Conservation (phyloP, 2,797 vertebrate species). For the Gallirallus australis region DNA sequence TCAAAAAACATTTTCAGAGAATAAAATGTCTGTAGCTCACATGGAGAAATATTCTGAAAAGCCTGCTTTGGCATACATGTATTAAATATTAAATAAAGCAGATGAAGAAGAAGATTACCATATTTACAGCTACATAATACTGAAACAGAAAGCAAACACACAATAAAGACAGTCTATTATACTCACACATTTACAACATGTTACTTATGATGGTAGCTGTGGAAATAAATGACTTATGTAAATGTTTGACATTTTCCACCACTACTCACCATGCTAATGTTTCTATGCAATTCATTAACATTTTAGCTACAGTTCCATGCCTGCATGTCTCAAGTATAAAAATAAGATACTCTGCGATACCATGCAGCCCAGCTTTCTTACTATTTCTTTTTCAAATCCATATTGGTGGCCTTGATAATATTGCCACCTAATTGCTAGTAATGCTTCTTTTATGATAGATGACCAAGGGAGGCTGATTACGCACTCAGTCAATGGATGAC, state of each 20-base stretch:
- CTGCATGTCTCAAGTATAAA: not conserved
- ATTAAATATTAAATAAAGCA: not conserved
- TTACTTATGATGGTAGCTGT: not conserved
- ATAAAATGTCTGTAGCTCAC: not conserved
- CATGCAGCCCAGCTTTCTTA: not conserved
- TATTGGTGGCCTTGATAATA: not conserved
- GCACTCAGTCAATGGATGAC: not conserved
- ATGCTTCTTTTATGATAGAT: not conserved
- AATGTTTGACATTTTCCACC: not conserved
- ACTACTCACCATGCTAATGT: not conserved
- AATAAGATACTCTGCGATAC: not conserved
- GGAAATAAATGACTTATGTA: not conserved
- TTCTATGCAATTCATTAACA: not conserved
- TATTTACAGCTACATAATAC: not conserved
- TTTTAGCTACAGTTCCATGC: not conserved
- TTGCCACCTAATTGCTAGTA: not conserved
- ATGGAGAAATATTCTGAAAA: slow-evolving; percentile 4
- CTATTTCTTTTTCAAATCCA: not conserved
- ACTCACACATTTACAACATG: not conserved
- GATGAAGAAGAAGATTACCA: not conserved
- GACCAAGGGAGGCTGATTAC: not conserved
- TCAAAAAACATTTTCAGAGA: not conserved
- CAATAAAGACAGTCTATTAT: not conserved
- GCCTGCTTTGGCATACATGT: not conserved
- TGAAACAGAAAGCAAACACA: not conserved